Base-by-base conservation (phyloP, 2,888 invertebrate species). In the Podotricha telesiphe region DNA sequence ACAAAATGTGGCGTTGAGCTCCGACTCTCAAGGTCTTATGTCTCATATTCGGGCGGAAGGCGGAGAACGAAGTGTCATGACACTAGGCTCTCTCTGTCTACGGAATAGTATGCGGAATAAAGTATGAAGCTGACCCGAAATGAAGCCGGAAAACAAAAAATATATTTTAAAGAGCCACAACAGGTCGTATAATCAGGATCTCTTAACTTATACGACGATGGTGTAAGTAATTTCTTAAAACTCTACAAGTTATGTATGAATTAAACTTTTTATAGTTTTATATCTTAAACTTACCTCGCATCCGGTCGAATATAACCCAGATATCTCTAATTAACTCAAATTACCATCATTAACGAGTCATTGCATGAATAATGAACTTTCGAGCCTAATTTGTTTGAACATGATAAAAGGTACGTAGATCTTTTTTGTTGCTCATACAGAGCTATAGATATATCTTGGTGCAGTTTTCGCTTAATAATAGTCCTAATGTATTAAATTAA, bases 271-370 rank as follows among this genome's bases (percentile, higher is more conserved):
- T 42, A 53, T 22, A 66, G n/a, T 58, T 56, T 34, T 34, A 17
- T 34, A 28, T 56, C 56, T 56, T 48, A 58, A 59, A 67, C 59
- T 48, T 37, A 37, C 55, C 53, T 42, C n/a, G 47, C 53, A 42
- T 37, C 55, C 55, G 55, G 63, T 63, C 19, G 17, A 37, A 47
- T 34, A 15, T 53, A 55, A 63, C 47, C 67, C 48, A 45, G 34
- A 68, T 47, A 62, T 11, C 67, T 47, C 63, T 68, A 63, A 63
- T 68, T 68, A 48, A 48, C 55, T 42, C 47, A 45, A 68, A 68
- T 68, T 68, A 45, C 37, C 28, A 50, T 64, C 64, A 68, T 68
- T 64, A 59, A 48, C 19, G 4, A 53, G 47, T 48, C 48, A 34
- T 40, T 63, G 55, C 56, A 56, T 68, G 45, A 56, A 56, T 42